Evolutionary conservation across 2,113 vertebrate species (phyloP).

Genomic region (Atlantisia rogersi): DNA sequence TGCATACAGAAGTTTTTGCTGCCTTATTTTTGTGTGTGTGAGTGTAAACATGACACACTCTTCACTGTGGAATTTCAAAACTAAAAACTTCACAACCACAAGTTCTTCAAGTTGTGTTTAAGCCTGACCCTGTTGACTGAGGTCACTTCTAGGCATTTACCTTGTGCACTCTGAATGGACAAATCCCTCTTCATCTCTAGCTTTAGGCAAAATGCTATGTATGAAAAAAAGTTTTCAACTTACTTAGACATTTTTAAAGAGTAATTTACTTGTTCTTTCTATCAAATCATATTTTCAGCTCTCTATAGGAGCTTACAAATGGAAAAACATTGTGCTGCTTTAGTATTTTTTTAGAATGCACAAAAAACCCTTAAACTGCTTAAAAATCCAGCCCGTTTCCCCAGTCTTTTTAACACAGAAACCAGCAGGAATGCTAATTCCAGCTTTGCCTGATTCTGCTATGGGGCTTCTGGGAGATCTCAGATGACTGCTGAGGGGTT

Average conservation of each 20-base stretch:
- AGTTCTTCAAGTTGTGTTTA: background rate
- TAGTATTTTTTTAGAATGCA: background rate
- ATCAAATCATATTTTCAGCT: background rate
- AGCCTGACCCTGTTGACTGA: background rate
- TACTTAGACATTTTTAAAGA: background rate
- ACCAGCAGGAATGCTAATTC: background rate
- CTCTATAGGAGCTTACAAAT: background rate
- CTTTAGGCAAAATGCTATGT: background rate
- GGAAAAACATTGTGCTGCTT: background rate
- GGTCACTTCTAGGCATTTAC: background rate
- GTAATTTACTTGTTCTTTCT: background rate
- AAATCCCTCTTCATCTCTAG: background rate
- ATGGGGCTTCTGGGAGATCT: background rate
- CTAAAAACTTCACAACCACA: background rate
- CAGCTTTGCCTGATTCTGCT: background rate
- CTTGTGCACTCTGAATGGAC: rapidly evolving
- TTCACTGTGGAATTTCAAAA: background rate
- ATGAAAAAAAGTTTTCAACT: background rate
- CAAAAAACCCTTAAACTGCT: background rate
- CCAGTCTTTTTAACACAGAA: background rate
- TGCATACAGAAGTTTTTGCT: background rate
- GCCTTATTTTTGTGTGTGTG: background rate
- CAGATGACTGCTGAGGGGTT: background rate
- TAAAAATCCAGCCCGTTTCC: background rate
- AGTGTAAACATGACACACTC: background rate